Evolutionary conservation across 2,797 vertebrate species (phyloP).

Genomic region (Gallinago stenura): DNA sequence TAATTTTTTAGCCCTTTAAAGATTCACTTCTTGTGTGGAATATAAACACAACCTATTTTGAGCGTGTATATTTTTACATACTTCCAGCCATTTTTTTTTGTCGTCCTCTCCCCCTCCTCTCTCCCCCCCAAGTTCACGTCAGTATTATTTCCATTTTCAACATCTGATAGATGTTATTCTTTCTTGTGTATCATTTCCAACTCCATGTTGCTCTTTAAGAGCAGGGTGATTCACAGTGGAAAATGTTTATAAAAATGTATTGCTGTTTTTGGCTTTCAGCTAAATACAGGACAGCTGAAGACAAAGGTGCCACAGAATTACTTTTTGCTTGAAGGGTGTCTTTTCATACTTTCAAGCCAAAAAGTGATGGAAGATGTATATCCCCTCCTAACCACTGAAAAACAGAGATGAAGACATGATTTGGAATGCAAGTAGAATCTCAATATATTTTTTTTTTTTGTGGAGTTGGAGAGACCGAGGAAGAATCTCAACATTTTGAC

Average conservation of each 20-base stretch:
- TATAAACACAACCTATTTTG: neutral
- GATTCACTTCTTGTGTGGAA: neutral
- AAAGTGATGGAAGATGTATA: neutral
- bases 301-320: neutral
- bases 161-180: neutral
- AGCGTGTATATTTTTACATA: neutral
- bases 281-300: neutral
- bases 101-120: too few relatives aligned
- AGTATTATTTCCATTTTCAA: neutral
- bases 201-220: neutral
- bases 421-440: too few relatives aligned
- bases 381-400: neutral
- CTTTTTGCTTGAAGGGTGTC: neutral
- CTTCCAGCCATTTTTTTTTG: neutral
- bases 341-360: neutral
- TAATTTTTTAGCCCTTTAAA: neutral
- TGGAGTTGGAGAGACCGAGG: accelerated
- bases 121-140: neutral
- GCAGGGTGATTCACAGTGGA: neutral
- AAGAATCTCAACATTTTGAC: neutral
- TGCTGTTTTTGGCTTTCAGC: neutral
- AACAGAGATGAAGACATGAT: neutral
- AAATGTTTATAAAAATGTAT: neutral
- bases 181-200: neutral
- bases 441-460: neutral